Evolutionary conservation across 2,888 invertebrate species (phyloP).

Genomic region (Gryllus longicercus): DNA sequence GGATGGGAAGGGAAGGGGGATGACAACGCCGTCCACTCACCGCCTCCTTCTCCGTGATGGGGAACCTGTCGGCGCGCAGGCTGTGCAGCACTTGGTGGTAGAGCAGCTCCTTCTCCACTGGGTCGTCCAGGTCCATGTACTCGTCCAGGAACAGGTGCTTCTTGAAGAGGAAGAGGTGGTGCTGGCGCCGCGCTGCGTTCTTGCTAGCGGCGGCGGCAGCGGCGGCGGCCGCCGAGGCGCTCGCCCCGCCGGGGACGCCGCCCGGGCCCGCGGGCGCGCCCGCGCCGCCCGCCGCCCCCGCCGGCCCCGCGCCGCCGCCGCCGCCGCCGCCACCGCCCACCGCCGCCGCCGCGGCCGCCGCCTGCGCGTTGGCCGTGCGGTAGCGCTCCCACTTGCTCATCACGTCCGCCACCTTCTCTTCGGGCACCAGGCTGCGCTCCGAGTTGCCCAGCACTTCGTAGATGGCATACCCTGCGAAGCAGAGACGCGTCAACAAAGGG

Average conservation of each 20-base stretch:
- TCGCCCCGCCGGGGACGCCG: constrained; percentile 39
- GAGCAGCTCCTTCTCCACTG: constrained; percentile 88
- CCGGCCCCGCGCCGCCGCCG: neutral
- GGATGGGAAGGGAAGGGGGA: too few relatives aligned
- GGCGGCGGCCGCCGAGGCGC: constrained; percentile 55
- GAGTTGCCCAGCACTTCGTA: constrained; percentile 87
- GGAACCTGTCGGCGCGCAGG: constrained; percentile 84
- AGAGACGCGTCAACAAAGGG: constrained; percentile 20
- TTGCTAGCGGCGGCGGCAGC: constrained; percentile 48
- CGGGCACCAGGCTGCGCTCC: constrained; percentile 77
- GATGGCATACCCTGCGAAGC: constrained; percentile 76
- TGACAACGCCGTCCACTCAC: constrained; percentile 56
- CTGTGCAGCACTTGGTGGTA: constrained; percentile 92
- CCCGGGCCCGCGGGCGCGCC: too few relatives aligned
- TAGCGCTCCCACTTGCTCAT: constrained; percentile 94
- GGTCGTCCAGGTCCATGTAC: constrained; percentile 73
- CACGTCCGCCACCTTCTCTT: constrained; percentile 89
- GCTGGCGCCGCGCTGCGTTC: constrained; percentile 54
- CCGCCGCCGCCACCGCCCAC: constrained; percentile 42
- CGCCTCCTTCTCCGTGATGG: constrained; percentile 90
- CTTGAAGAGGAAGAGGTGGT: constrained; percentile 69
- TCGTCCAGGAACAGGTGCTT: constrained; percentile 80
- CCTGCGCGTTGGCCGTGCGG: constrained; percentile 64
- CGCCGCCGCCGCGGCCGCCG: constrained; percentile 41
- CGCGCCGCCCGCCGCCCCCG: constrained; percentile 41